Percentiles rank a stretch among this genome's conserved stretches.
These are phyloP conservation scores for Toxotes lorentzi DNA, from an alignment of 2,797 vertebrate species.

Conservation along the genomic window DNA sequence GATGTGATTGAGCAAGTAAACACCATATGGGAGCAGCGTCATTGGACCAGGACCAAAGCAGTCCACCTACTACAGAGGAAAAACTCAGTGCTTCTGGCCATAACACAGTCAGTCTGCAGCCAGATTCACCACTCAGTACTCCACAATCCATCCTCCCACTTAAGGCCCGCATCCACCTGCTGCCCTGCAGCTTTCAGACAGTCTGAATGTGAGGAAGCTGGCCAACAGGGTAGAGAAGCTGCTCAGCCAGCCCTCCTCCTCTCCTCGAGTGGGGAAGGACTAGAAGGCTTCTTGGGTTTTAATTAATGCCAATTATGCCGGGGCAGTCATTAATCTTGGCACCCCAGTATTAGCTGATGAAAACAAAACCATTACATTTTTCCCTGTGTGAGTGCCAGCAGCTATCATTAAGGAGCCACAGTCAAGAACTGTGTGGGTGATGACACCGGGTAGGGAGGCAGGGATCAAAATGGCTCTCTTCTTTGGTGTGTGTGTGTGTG, in stretches of 20 bases:
- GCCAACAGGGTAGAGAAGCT: slow-evolving; percentile 47
- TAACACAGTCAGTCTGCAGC: slow-evolving; percentile 41
- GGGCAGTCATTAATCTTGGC: slow-evolving; percentile 82
- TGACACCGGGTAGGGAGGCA: slow-evolving; percentile 46
- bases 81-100: slow-evolving; percentile 42
- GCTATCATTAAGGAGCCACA: slow-evolving; percentile 75
- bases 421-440: slow-evolving; percentile 70
- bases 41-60: slow-evolving; percentile 70
- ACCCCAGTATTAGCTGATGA: slow-evolving; percentile 79
- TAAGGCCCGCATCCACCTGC: slow-evolving; percentile 66
- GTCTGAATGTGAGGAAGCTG: slow-evolving; percentile 42
- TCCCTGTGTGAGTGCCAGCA: slow-evolving; percentile 72
- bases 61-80: slow-evolving; percentile 57
- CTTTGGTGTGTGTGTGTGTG: slow-evolving; percentile 28
- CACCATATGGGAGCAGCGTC: slow-evolving; percentile 78
- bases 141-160: slow-evolving; percentile 53
- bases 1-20: slow-evolving; percentile 78
- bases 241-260: slow-evolving; percentile 49
- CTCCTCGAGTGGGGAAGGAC: slow-evolving; percentile 56
- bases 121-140: slow-evolving; percentile 51
- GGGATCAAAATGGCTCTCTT: slow-evolving; percentile 61
- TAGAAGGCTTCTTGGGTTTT: slow-evolving; percentile 77
- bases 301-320: slow-evolving; percentile 82
- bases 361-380: slow-evolving; percentile 78
- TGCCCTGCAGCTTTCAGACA: slow-evolving; percentile 56